Base-by-base conservation (phyloP, 2,797 vertebrate genomes). In the Platyrinchus mystaceus region DNA sequence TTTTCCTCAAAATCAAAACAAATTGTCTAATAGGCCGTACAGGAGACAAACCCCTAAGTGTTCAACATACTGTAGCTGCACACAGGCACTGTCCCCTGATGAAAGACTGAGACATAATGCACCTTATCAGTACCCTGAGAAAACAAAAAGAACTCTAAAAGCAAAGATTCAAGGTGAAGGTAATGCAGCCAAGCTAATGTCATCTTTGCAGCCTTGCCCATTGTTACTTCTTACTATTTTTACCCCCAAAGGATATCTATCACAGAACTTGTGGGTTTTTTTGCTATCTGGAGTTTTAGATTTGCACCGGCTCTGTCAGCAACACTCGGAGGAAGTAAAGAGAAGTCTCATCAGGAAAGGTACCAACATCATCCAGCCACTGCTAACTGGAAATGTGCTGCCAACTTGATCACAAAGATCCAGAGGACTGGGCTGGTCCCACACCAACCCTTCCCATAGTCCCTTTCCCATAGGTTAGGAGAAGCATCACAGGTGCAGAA, bases 1-100 rank as follows among this genome's bases (percentile, higher is more conserved):
- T 77, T 71, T 77, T 62, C 60, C 49, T 67, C 37, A 24, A 81
- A 76, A 52, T 73, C 36, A 80, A 87, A 87, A 50, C 34, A 73
- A 89, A 71, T 24, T 3, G 56, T 26, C 34, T n/a, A 37, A 52
- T 10, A 73, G 59, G 55, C 0, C 0, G 34, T 53, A 46, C 6
- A 56, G 59, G 23, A 92, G 59, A 59, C 47, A 74, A 74, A n/a
- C 7, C 26, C 20, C 28, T 26, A 87, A 59, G 26, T n/a, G 19
- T 74, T 79, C 36, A 60, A 9, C 26, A 41, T 28, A 7, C 37
- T 43, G 43, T 32, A 50, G 67, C 47, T 92, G 77, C 43, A 53
- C 73, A 58, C 11, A 83, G 49, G n/a, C 32, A 37, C 66, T 71
- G 47, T 59, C 13, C 20, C 23, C n/a, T 37, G 10, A 64, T 50